A percentile compares a stretch with the other conserved stretches of the same genome.
Evolutionary conservation across 2,888 invertebrate species (phyloP).

Genomic region (Chymomyza caudatula): DNA sequence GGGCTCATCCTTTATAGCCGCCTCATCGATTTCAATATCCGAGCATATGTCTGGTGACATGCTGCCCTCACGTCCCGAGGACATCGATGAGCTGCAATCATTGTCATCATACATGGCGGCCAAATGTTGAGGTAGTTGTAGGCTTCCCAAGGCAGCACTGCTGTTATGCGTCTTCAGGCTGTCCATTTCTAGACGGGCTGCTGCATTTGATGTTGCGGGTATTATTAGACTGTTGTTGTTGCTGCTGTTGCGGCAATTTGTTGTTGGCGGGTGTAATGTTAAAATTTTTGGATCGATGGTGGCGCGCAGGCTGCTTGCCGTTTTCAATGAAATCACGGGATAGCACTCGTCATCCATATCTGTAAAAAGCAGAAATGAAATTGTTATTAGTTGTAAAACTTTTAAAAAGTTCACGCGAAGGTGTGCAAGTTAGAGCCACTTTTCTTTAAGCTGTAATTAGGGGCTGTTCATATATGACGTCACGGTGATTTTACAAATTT

Average conservation of each 20-base stretch:
- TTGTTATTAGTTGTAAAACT: too few relatives aligned
- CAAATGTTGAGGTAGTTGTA: slow-evolving; percentile 71
- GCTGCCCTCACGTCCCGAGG: slow-evolving; percentile 67
- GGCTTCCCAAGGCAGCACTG: slow-evolving; percentile 58
- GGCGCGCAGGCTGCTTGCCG: slow-evolving; percentile 78
- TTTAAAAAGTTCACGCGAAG: too few relatives aligned
- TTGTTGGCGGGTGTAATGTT: slow-evolving; percentile 56
- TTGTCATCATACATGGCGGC: slow-evolving; percentile 57
- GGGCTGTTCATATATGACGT: too few relatives aligned
- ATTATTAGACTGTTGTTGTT: slow-evolving; percentile 14
- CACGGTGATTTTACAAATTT: too few relatives aligned
- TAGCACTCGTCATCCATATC: slow-evolving; percentile 95
- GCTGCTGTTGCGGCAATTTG: slow-evolving; percentile 43
- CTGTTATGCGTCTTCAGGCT: slow-evolving; percentile 37
- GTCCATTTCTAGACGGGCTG: slow-evolving; percentile 29
- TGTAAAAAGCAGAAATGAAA: slow-evolving; percentile 71
- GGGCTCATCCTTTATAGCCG: slow-evolving; percentile 87
- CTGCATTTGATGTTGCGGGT: slow-evolving; percentile 25
- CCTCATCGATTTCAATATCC: slow-evolving; percentile 77
- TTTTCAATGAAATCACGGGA: slow-evolving; percentile 87
- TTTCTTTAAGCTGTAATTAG: not conserved
- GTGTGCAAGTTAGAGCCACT: too few relatives aligned
- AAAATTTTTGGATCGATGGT: slow-evolving; percentile 72
- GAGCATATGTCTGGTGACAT: slow-evolving; percentile 75
- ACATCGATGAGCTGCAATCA: slow-evolving; percentile 61